Evolutionary conservation across 2,888 invertebrate species (phyloP), one percentile per base, ranked within the genome.

Genomic region (Ophion costatus): DNA sequence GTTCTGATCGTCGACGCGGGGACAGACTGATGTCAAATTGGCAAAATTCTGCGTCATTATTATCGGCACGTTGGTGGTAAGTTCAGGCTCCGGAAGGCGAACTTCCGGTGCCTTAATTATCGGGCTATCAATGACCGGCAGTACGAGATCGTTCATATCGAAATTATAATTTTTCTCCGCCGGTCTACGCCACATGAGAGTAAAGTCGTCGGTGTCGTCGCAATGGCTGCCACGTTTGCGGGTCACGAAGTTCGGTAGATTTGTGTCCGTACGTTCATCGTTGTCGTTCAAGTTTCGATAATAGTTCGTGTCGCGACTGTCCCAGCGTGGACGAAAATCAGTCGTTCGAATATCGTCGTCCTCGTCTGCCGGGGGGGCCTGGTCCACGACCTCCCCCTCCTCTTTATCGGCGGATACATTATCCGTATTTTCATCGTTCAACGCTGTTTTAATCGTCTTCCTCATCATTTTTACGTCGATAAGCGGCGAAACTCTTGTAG

Each of bases 201-300:
- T 93, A 56, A 90, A 92, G 38, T 93, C 93, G 17, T 93, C 92
- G 1, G 85, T 82, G 1, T 91, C 90, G 4, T 90, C 89, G 17
- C 87, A 80, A 0, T 71, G 11, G 29, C 78, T 85, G 2, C 88
- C 87, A 38, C 92, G 88, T 57, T 90, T 82, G 24, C 83, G 82
- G 5, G 89, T 91, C 2, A 91, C 82, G 66, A 89, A 91, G 38
- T 73, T 78, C 10, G 61, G 22, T 0, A 87, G 24, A 79, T 87
- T 89, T 29, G 80, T 59, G 17, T 75, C 42, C 20, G 70, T 64
- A 11, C 64, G 77, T 17, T 78, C 78, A 14, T 75, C 81, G 6
- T 76, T 51, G 69, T 75, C 74, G 11, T 80, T 45, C 51, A 64
- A 20, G 45, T 73, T 75, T 0, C 61, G 61, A 76, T 67, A 79